Percentiles rank a stretch among this genome's conserved stretches.
phyloP scores from a whole-genome alignment of 2,797 vertebrate genomes.

The Ambastaia sidthimunki region DNA sequence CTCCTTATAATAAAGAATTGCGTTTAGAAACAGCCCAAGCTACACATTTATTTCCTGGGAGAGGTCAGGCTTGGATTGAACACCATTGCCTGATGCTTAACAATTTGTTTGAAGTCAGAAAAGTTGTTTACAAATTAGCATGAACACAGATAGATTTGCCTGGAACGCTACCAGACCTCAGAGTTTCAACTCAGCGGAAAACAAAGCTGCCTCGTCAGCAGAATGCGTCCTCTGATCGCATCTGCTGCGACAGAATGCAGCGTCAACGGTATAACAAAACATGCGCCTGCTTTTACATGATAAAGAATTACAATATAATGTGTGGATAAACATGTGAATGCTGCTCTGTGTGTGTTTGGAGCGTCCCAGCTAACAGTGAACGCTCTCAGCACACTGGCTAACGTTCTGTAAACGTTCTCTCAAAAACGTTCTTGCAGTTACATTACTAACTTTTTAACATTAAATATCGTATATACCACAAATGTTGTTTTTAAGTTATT shows the following conservation, averaged over 20 bases:
- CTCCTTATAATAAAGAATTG: too few relatives aligned
- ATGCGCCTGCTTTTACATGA: not conserved
- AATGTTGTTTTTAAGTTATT: too few relatives aligned
- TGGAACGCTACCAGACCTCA: constrained; percentile 65
- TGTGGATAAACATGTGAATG: too few relatives aligned
- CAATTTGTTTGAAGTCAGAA: constrained; percentile 38
- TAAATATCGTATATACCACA: too few relatives aligned
- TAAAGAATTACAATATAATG: too few relatives aligned
- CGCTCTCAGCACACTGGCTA: too few relatives aligned
- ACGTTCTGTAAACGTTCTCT: too few relatives aligned
- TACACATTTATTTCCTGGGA: not conserved
- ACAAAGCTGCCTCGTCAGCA: constrained; percentile 74
- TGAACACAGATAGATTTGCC: constrained; percentile 67
- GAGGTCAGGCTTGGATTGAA: not conserved
- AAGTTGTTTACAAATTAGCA: constrained; percentile 56
- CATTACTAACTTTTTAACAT: too few relatives aligned
- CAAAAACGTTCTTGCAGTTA: too few relatives aligned
- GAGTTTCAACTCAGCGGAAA: constrained; percentile 77
- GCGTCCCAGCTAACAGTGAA: too few relatives aligned
- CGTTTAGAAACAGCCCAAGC: not conserved
- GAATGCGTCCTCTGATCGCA: constrained; percentile 59
- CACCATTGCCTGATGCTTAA: constrained; percentile 28
- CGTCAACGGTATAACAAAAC: constrained; percentile 55
- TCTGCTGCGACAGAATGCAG: constrained; percentile 61
- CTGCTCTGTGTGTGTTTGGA: too few relatives aligned